Base-by-base conservation (phyloP, 2,113 vertebrate species). In the Hypomesus transpacificus region DNA sequence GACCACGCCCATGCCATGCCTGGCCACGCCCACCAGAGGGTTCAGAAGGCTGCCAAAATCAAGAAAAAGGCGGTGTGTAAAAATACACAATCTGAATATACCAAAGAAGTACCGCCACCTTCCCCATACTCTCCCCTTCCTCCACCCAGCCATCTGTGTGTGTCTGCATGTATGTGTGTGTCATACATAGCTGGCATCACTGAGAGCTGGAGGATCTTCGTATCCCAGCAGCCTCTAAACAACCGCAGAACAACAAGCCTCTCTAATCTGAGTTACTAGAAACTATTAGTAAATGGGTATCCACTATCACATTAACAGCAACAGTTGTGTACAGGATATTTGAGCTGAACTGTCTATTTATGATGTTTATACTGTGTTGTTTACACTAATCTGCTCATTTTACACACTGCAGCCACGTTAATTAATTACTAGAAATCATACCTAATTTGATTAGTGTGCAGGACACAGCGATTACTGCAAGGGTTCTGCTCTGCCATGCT, bases 21-120 rank as follows among this genome's bases (percentile, higher is more conserved):
- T 87, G 80, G 70, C 71, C 67, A 72, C 82, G 85, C 91, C 93
- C 87, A 86, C 88, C 95, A 99, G 97, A 97, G 96, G 95, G 96
- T 98, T 92, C 97, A 99, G 89, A 99, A 99, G 92, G 96, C 96
- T 90, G 95, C 97, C 92, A 99, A 98, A 94, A 96, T 96, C 95
- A 99, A 99, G 96, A 99, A 97, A 91, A 98, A 98, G 95, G 95
- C 92, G 97, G 97, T 99, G 95, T 95, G 96, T 98, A 94, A 92
- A 89, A 82, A 71, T 74, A 73, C 80, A 75, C 75, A 56, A 82
- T 69, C 9, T 13, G 53, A 53, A 68, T 18, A 57, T 24, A 71
- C 14, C 57, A 62, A 56, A 87, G 81, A 81, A 75, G 68, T 76
- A 78, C 78, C 78, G 76, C 76, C 79, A 77, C 50, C 69, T 52